Evolutionary conservation across 1,140 invertebrate genomes (phyloP).

Genomic region (Oryzaephilus surinamensis): DNA sequence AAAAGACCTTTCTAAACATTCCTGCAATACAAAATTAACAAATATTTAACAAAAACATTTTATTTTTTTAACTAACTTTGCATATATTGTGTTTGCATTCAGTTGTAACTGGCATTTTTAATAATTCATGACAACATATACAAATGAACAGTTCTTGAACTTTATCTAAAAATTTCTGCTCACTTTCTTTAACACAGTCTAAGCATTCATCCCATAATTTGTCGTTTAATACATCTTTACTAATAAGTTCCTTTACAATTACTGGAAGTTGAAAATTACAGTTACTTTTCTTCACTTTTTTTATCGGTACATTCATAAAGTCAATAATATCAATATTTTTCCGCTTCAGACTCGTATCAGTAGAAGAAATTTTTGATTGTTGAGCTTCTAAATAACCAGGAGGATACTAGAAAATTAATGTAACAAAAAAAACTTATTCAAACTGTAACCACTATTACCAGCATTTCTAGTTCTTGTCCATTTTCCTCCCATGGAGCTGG

Average conservation of each 20-base stretch:
- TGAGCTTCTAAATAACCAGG: slow-evolving; percentile 64
- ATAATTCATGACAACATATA: slow-evolving; percentile 70
- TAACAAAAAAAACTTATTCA: slow-evolving; percentile 8
- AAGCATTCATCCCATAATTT: slow-evolving; percentile 59
- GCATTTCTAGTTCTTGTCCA: slow-evolving; percentile 49
- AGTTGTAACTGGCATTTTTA: slow-evolving; percentile 62
- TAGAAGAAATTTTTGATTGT: slow-evolving; percentile 38
- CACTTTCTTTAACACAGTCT: slow-evolving; percentile 36
- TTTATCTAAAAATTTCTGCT: slow-evolving; percentile 51
- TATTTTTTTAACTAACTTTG: slow-evolving; percentile 48
- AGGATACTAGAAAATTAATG: slow-evolving; percentile 48
- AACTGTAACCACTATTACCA: slow-evolving; percentile 35
- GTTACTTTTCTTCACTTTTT: slow-evolving; percentile 38
- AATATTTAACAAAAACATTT: no score
- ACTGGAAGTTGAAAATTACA: slow-evolving; percentile 42
- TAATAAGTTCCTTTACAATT: slow-evolving; percentile 44
- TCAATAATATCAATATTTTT: slow-evolving; percentile 16
- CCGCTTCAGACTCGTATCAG: slow-evolving; percentile 19
- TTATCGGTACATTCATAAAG: slow-evolving; percentile 12
- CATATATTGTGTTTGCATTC: slow-evolving; percentile 71
- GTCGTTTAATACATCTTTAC: slow-evolving; percentile 41
- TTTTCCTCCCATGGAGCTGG: slow-evolving; percentile 76
- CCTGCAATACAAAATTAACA: no score
- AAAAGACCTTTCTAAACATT: no score
- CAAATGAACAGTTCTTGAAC: slow-evolving; percentile 62